Evolutionary conservation across 2,797 vertebrate species (phyloP).

Genomic region (Geotrypetes seraphini): DNA sequence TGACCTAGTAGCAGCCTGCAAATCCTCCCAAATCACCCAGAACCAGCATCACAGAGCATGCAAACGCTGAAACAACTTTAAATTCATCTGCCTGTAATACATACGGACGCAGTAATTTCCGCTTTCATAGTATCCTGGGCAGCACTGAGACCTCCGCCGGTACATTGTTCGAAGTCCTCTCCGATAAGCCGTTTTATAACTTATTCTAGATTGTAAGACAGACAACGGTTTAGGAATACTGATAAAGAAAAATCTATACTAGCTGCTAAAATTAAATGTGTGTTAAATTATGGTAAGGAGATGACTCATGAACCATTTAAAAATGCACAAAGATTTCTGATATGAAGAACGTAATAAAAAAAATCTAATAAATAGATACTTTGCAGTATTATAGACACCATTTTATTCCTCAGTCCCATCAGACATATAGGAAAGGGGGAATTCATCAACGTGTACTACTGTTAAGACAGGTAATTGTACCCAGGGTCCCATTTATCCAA

Average conservation of each 20-base stretch:
- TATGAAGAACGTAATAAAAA: slow-evolving; percentile 39
- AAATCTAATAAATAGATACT: slow-evolving; percentile 30
- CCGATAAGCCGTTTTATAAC: slow-evolving; percentile 93
- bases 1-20: too few relatives aligned
- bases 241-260: slow-evolving; percentile 50
- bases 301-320: slow-evolving; percentile 47
- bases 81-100: too few relatives aligned
- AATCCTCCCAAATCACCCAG: too few relatives aligned
- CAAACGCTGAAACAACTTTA: too few relatives aligned
- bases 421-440: too few relatives aligned
- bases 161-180: slow-evolving; percentile 93
- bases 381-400: slow-evolving; percentile 2
- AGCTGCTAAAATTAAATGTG: slow-evolving; percentile 34
- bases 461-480: too few relatives aligned
- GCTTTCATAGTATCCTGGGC: slow-evolving; percentile 91
- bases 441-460: too few relatives aligned
- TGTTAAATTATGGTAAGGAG: slow-evolving; percentile 34
- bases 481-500: too few relatives aligned
- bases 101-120: slow-evolving; percentile 89
- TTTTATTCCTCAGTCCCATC: too few relatives aligned
- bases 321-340: slow-evolving; percentile 37
- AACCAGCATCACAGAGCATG: too few relatives aligned
- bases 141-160: slow-evolving; percentile 89
- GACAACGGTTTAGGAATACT: slow-evolving; percentile 29
- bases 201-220: slow-evolving; percentile 71